These are phyloP conservation scores for Manacus vitellinus DNA, from an alignment of 2,113 vertebrate species.

Conservation along the genomic window DNA sequence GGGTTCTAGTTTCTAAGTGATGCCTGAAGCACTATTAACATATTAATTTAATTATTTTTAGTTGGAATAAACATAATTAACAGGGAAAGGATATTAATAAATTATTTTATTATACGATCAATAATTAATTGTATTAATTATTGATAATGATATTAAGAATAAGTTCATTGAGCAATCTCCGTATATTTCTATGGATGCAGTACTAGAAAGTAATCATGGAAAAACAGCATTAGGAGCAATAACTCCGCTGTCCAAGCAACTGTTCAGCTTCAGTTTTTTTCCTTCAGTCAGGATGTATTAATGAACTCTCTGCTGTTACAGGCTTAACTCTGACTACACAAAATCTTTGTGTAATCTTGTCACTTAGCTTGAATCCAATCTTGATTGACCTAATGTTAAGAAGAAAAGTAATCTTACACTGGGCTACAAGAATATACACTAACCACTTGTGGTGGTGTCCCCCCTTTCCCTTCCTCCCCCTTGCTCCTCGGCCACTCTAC, in stretches of 20 bases:
- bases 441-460: neutral
- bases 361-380: neutral
- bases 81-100: neutral
- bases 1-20: neutral
- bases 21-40: neutral
- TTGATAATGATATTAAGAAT: neutral
- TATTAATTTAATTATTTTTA: neutral
- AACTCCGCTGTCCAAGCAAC: neutral
- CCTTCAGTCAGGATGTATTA: neutral
- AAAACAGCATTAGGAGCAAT: neutral
- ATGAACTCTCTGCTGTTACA: neutral
- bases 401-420: neutral
- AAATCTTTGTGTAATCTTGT: neutral
- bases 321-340: neutral
- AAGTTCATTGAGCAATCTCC: neutral
- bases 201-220: neutral
- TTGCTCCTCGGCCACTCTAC: neutral
- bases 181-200: neutral
- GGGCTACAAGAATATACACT: neutral
- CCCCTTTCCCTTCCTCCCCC: rapidly evolving
- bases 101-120: neutral
- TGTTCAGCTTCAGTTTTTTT: neutral
- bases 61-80: neutral
- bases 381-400: neutral
- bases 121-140: neutral